Conservation (phyloP, 2,888 invertebrate genomes). For the Sericinus montela region DNA sequence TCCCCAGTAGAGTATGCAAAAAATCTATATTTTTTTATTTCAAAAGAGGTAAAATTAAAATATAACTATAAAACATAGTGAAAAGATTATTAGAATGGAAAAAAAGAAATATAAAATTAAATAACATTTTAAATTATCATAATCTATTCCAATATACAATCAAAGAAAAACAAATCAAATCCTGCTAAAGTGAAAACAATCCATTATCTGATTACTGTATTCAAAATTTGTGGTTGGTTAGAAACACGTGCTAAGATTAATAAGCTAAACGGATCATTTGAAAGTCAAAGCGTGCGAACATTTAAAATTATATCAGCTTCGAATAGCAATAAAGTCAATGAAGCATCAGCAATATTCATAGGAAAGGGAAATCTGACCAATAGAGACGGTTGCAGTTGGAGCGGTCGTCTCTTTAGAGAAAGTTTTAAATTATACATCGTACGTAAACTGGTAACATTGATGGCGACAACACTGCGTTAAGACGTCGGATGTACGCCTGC, state of each 20-base stretch:
- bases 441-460: constrained; percentile 63
- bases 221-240: background rate
- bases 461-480: constrained; percentile 39
- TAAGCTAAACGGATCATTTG: background rate
- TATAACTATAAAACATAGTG: too few relatives aligned
- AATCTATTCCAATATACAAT: too few relatives aligned
- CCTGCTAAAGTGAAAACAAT: too few relatives aligned
- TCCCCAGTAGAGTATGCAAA: too few relatives aligned
- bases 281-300: background rate
- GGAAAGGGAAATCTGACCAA: constrained; percentile 61
- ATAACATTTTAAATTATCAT: too few relatives aligned
- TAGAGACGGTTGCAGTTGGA: constrained; percentile 32
- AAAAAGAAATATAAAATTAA: too few relatives aligned
- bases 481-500: constrained; percentile 31
- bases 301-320: constrained; percentile 8
- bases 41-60: too few relatives aligned
- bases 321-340: constrained; percentile 43
- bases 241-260: background rate
- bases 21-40: too few relatives aligned
- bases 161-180: too few relatives aligned
- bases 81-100: too few relatives aligned
- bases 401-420: constrained; percentile 55
- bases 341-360: constrained; percentile 41
- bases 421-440: constrained; percentile 73
- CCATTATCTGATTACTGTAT: background rate